Conservation (phyloP, 2,113 vertebrate genomes). For the Chlorodrepanis virens region DNA sequence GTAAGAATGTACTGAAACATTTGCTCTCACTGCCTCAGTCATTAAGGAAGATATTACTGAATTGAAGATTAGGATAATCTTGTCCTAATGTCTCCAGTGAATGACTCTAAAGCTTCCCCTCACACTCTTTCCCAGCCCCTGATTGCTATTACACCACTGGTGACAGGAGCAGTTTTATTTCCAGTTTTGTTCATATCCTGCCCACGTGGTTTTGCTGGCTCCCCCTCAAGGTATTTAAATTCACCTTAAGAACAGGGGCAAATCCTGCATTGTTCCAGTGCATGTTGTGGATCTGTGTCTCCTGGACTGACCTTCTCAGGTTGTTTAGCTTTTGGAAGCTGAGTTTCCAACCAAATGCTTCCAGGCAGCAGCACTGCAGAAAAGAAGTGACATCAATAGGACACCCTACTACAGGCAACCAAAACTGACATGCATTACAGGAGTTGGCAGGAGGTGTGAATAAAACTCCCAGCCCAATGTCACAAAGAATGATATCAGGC, state of each 20-base stretch:
- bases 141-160: not conserved
- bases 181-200: not conserved
- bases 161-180: not conserved
- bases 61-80: not conserved
- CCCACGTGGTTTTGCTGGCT: not conserved
- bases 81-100: not conserved
- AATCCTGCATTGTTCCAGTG: not conserved
- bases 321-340: not conserved
- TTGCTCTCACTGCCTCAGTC: not conserved
- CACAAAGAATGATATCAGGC: not conserved
- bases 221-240: not conserved
- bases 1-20: not conserved
- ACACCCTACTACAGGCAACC: not conserved
- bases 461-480: not conserved
- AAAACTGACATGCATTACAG: not conserved
- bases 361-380: not conserved
- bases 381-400: not conserved
- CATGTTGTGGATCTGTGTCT: not conserved
- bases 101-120: not conserved
- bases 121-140: not conserved
- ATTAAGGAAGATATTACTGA: not conserved
- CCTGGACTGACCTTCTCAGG: not conserved
- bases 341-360: not conserved
- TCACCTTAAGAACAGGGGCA: not conserved
- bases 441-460: not conserved